Conservation (phyloP, 2,113 vertebrate genomes). For the Vombatus ursinus region DNA sequence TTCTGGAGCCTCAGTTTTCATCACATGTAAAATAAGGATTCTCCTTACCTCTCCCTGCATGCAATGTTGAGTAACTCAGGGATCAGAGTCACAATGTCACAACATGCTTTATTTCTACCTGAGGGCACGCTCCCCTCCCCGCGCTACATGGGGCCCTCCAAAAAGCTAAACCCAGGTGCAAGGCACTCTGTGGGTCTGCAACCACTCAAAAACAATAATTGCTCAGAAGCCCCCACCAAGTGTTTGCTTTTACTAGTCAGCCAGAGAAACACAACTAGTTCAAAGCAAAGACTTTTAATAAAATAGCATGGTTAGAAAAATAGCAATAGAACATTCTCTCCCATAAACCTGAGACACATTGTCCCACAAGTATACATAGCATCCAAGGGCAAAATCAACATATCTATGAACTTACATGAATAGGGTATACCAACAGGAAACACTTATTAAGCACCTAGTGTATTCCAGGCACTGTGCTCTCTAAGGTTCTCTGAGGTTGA, state of each 20-base stretch:
- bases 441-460: not conserved
- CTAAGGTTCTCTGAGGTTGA: not conserved
- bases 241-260: not conserved
- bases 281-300: not conserved
- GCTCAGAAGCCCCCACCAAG: not conserved
- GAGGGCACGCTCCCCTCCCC: not conserved
- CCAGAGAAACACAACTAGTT: not conserved
- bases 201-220: not conserved
- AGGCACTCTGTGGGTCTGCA: not conserved
- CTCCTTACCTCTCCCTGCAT: not conserved
- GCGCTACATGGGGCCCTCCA: not conserved
- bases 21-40: not conserved
- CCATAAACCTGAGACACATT: not conserved
- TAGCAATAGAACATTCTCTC: not conserved
- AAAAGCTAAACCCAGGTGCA: not conserved
- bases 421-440: not conserved
- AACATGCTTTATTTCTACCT: not conserved
- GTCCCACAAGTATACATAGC: not conserved
- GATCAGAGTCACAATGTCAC: not conserved
- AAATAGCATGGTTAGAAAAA: not conserved
- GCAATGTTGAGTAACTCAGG: not conserved
- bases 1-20: not conserved
- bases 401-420: not conserved
- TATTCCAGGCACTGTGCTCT: not conserved
- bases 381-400: not conserved